These are phyloP conservation scores for Spea multiplicata DNA, from an alignment of 2,113 vertebrate genomes.

Conservation along the genomic window DNA sequence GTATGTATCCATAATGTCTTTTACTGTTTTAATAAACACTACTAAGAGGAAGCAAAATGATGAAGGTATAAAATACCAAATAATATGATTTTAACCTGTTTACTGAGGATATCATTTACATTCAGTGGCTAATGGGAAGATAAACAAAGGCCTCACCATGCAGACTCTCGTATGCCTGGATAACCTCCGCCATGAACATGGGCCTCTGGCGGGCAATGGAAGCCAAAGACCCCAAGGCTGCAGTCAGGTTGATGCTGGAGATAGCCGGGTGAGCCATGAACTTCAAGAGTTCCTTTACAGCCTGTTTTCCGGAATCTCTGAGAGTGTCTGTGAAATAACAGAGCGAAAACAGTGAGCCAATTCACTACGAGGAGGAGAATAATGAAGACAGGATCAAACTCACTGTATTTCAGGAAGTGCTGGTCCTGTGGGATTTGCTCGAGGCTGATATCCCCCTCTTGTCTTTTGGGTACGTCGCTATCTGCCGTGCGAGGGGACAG, in stretches of 20 bases:
- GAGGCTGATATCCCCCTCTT: constrained; percentile 87
- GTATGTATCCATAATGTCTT: no score
- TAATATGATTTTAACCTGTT: no score
- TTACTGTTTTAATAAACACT: no score
- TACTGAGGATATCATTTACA: no score
- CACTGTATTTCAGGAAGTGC: constrained; percentile 84
- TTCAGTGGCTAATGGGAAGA: no score
- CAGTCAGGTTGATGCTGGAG: constrained; percentile 94
- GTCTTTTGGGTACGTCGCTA: constrained; percentile 82
- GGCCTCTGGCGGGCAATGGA: constrained; percentile 88
- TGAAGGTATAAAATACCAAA: no score
- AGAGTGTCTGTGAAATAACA: constrained; percentile 63
- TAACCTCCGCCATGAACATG: constrained; percentile 95
- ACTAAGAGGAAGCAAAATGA: no score
- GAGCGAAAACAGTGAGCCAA: neutral
- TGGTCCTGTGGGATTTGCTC: constrained; percentile 87
- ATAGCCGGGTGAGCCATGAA: constrained; percentile 97
- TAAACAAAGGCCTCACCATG: constrained; percentile 69
- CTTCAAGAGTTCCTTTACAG: constrained; percentile 88
- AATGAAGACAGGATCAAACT: constrained; percentile 27
- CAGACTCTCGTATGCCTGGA: constrained; percentile 89
- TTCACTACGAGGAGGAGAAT: neutral
- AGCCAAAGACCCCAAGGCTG: constrained; percentile 84
- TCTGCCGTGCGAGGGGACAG: constrained; percentile 79
- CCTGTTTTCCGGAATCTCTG: constrained; percentile 81